Conservation (phyloP, 2,113 vertebrate species). For the Paramisgurnus dabryanus region DNA sequence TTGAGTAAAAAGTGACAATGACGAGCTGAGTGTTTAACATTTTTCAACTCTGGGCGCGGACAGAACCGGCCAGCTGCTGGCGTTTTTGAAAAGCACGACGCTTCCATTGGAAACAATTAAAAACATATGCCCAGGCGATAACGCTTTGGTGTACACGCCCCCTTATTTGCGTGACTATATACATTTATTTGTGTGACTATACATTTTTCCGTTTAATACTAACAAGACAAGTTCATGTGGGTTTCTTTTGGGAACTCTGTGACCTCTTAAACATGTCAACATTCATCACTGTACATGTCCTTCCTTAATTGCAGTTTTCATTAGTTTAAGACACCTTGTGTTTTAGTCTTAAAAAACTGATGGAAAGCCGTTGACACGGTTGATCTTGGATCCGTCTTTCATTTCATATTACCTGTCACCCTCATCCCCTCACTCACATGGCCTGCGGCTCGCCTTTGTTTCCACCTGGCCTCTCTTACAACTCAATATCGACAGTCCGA, state of each 20-base stretch:
- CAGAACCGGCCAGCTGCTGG: no score
- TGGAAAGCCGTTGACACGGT: background rate
- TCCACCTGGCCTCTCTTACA: background rate
- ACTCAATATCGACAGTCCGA: constrained; percentile 1
- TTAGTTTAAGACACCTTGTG: background rate
- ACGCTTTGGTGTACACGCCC: no score
- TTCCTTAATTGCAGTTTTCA: constrained; percentile 1
- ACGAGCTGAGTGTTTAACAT: no score
- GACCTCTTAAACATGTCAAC: constrained; percentile 18
- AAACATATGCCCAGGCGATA: no score
- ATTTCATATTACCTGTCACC: constrained; percentile 25
- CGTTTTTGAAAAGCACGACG: no score
- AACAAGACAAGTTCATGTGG: background rate
- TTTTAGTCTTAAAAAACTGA: background rate
- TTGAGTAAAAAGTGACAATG: no score
- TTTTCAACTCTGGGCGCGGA: no score
- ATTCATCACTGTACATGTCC: background rate
- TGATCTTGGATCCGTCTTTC: constrained; percentile 32
- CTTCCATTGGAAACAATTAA: no score
- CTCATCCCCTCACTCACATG: background rate
- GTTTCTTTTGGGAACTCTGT: background rate
- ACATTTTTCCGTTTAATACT: background rate
- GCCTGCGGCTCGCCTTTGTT: constrained; percentile 16
- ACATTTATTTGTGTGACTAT: no score
- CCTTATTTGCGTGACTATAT: no score